These are phyloP conservation scores for Intellagama lesueurii DNA, from an alignment of 2,797 vertebrate species.

Conservation along the genomic window DNA sequence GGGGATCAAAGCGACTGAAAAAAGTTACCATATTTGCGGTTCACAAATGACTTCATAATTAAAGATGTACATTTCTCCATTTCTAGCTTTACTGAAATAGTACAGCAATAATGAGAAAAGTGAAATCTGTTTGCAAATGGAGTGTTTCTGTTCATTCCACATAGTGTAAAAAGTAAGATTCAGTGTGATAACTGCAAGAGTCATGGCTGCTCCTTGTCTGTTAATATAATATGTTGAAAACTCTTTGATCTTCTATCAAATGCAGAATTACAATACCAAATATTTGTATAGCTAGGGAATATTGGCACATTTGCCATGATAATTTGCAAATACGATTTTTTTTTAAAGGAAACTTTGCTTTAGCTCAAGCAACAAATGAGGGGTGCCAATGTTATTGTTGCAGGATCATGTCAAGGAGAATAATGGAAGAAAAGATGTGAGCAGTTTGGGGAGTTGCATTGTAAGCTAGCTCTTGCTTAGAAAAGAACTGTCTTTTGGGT, in stretches of 20 bases:
- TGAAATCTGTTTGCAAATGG: neutral
- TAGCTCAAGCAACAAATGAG: too few relatives aligned
- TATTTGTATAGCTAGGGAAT: neutral
- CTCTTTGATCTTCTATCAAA: neutral
- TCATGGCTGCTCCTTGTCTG: neutral
- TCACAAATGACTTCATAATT: neutral
- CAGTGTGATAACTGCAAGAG: neutral
- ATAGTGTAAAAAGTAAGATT: neutral
- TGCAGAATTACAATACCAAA: neutral
- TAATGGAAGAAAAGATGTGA: neutral
- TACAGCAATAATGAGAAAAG: neutral
- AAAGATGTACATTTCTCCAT: neutral
- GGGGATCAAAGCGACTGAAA: neutral
- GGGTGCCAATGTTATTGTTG: too few relatives aligned
- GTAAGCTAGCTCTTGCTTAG: neutral
- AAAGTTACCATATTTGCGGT: neutral
- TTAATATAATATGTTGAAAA: neutral
- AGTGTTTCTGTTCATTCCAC: neutral
- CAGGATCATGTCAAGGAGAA: too few relatives aligned
- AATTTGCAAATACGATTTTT: neutral
- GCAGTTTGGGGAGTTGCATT: neutral
- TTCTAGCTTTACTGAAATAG: neutral
- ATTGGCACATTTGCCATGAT: neutral
- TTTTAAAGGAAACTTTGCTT: too few relatives aligned
- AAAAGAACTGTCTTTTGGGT: neutral